Percentiles rank a stretch among this genome's conserved stretches.
These are phyloP conservation scores for Polymixis flavicincta DNA, from an alignment of 2,888 invertebrate genomes.

Conservation along the genomic window DNA sequence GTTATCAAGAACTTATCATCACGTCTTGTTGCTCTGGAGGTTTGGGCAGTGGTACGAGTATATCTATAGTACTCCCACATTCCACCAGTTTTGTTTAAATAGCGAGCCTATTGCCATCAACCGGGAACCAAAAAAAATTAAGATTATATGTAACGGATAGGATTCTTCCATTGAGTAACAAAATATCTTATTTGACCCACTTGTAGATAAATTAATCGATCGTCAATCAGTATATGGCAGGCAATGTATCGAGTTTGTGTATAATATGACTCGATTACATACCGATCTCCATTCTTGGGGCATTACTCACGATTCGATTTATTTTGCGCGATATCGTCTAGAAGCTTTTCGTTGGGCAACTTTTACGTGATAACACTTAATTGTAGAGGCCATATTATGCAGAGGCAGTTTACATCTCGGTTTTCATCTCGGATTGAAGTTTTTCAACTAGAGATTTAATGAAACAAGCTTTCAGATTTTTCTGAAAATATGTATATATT, in stretches of 20 bases:
- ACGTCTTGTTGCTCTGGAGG: too few species aligned
- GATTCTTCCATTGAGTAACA: slow-evolving; percentile 4
- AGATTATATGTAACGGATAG: neutral
- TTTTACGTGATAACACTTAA: slow-evolving; percentile 2
- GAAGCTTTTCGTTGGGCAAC: neutral
- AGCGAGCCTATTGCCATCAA: too few species aligned
- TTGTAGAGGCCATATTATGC: neutral
- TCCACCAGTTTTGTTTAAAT: too few species aligned
- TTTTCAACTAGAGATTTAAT: neutral
- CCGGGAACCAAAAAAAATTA: neutral
- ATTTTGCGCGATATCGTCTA: slow-evolving; percentile 25
- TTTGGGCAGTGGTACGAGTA: too few species aligned
- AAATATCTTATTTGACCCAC: slow-evolving; percentile 24
- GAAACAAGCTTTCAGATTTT: neutral
- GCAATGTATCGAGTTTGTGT: slow-evolving; percentile 28
- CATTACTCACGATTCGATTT: slow-evolving; percentile 22
- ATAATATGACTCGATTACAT: slow-evolving; percentile 32
- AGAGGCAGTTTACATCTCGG: neutral
- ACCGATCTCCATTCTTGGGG: slow-evolving; percentile 32
- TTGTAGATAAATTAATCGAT: slow-evolving; percentile 38
- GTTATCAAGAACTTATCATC: neutral
- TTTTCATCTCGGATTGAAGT: neutral
- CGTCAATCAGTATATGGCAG: slow-evolving; percentile 21
- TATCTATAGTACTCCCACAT: too few species aligned
- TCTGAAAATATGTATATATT: neutral